These are phyloP conservation scores for Himalopsyche tibetana DNA, from an alignment of 2,888 invertebrate species.

Conservation along the genomic window DNA sequence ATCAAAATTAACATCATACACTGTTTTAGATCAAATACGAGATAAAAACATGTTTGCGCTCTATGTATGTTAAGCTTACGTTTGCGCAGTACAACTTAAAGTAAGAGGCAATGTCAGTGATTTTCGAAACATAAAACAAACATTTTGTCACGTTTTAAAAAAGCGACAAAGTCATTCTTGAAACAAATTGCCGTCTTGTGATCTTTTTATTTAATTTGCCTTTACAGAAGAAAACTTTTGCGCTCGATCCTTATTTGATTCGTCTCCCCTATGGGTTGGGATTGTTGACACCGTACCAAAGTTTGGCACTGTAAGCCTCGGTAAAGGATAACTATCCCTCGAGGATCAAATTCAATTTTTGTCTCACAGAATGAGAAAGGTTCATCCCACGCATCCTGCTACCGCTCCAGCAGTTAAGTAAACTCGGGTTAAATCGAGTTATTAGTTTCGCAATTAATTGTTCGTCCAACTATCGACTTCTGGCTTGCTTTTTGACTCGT, in stretches of 20 bases:
- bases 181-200: conserved; percentile 44
- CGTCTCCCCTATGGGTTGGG: conserved; percentile 21
- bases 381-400: conserved; percentile 8
- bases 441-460: conserved; percentile 64
- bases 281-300: conserved; percentile 58
- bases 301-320: conserved; percentile 41
- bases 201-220: conserved; percentile 56
- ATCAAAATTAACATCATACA: no score
- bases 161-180: background rate
- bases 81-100: no score
- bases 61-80: no score
- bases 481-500: conserved; percentile 33
- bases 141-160: conserved; percentile 12
- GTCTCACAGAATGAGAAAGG: conserved; percentile 45
- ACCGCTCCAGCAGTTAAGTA: conserved; percentile 44
- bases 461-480: conserved; percentile 56
- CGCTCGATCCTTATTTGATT: conserved; percentile 51
- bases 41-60: no score
- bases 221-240: conserved; percentile 47
- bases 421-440: conserved; percentile 62
- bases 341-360: conserved; percentile 59
- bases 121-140: conserved; percentile 13
- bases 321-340: conserved; percentile 35
- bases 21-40: no score
- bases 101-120: no score